Percentiles rank a stretch among this genome's conserved stretches.
Conservation (phyloP, 1,140 invertebrate species). For the Cardiocondyla obscurior region DNA sequence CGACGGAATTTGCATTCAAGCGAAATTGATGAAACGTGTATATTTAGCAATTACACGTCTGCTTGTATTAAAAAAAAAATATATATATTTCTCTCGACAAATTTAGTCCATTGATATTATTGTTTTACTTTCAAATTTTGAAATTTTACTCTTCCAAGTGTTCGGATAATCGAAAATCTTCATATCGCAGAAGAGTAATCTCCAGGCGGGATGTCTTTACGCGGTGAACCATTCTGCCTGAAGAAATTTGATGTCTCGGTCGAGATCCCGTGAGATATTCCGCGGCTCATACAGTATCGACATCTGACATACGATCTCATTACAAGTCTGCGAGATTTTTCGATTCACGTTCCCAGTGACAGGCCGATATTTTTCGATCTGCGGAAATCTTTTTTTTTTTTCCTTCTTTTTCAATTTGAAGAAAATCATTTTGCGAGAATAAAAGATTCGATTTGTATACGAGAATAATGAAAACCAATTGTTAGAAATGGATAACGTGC, state of each 20-base stretch:
- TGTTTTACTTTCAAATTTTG: neutral
- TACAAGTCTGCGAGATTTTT: conserved; percentile 36
- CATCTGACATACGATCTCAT: conserved; percentile 31
- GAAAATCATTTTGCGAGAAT: neutral
- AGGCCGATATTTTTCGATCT: conserved; percentile 9
- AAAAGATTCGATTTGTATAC: neutral
- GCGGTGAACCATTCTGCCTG: neutral
- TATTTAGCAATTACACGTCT: neutral
- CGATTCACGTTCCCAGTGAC: conserved; percentile 7
- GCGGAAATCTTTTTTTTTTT: neutral
- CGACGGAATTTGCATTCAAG: conserved; percentile 49
- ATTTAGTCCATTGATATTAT: too few species aligned
- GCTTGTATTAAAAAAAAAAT: neutral
- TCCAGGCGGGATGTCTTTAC: neutral
- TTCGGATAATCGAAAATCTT: conserved; percentile 20
- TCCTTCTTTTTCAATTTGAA: too few species aligned
- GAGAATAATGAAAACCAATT: neutral
- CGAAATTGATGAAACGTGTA: neutral
- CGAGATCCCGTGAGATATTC: conserved; percentile 29
- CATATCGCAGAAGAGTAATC: conserved; percentile 2
- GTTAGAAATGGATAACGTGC: neutral
- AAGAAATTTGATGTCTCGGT: conserved; percentile 34
- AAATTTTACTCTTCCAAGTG: neutral
- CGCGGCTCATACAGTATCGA: conserved; percentile 16
- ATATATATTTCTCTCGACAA: neutral